Percentiles rank a stretch among this genome's conserved stretches.
These are phyloP conservation scores for Serrognathus titanus DNA, from an alignment of 2,888 invertebrate species.

Conservation along the genomic window DNA sequence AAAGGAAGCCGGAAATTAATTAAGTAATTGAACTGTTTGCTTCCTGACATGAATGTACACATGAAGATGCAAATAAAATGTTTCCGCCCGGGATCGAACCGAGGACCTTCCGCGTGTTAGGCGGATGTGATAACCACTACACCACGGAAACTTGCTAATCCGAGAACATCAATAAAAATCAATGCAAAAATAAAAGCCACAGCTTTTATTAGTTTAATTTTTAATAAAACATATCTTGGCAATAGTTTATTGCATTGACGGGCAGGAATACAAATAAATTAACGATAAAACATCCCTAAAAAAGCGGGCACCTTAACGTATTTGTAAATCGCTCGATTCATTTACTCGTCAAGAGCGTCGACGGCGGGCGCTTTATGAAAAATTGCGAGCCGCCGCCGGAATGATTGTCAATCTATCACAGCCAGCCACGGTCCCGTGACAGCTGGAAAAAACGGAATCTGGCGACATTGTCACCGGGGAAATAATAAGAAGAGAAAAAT, in stretches of 20 bases:
- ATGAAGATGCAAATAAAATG: conserved; percentile 40
- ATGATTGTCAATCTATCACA: conserved; percentile 45
- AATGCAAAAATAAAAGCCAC: too few relatives aligned
- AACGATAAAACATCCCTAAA: conserved; percentile 3
- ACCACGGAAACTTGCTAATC: conserved; percentile 66
- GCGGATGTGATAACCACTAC: conserved; percentile 90
- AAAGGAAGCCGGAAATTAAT: too few relatives aligned
- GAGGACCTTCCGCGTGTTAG: conserved; percentile 88
- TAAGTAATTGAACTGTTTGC: too few relatives aligned
- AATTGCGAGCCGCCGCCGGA: conserved; percentile 35
- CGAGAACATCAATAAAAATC: too few relatives aligned
- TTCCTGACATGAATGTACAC: too few relatives aligned
- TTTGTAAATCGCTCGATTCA: conserved; percentile 20
- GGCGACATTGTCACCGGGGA: conserved; percentile 43
- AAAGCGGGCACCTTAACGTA: conserved; percentile 8
- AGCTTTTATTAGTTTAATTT: too few relatives aligned
- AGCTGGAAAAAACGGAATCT: conserved; percentile 40
- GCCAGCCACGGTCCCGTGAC: conserved; percentile 37
- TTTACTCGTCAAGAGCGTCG: conserved; percentile 20
- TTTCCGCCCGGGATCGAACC: conserved; percentile 87
- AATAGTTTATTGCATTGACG: background rate
- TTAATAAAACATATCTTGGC: too few relatives aligned
- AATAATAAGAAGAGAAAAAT: conserved; percentile 46
- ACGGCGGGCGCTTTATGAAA: conserved; percentile 34
- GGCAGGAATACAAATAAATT: background rate